Evolutionary conservation across 2,888 invertebrate genomes (phyloP).

Genomic region (Lapara coniferarum): DNA sequence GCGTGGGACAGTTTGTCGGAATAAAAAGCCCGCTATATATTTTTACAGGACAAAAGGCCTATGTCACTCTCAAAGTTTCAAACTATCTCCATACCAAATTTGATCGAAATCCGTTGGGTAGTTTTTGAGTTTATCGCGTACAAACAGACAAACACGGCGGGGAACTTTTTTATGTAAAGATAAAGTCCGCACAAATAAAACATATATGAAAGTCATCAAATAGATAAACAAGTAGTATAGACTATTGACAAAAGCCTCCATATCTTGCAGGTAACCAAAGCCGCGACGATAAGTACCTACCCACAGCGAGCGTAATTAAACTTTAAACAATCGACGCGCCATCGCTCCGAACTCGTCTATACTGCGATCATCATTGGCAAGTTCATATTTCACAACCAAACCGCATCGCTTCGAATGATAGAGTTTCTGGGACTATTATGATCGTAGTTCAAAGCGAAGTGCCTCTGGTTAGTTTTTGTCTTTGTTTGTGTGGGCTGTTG

Average conservation of each 20-base stretch:
- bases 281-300: background rate
- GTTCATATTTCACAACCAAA: background rate
- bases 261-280: background rate
- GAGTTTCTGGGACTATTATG: background rate
- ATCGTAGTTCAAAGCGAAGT: background rate
- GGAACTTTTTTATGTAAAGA: too few relatives aligned
- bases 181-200: too few relatives aligned
- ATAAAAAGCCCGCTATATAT: too few relatives aligned
- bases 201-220: too few relatives aligned
- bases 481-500: background rate
- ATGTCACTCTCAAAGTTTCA: too few relatives aligned
- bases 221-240: background rate
- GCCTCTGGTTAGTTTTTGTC: background rate
- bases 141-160: too few relatives aligned
- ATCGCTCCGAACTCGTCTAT: conserved; percentile 29
- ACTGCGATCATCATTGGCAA: conserved; percentile 15
- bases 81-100: too few relatives aligned
- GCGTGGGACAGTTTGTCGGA: too few relatives aligned
- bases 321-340: conserved; percentile 62
- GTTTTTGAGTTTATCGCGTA: too few relatives aligned
- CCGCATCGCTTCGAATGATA: conserved; percentile 6
- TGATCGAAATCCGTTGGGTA: too few relatives aligned
- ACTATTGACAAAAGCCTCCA: background rate
- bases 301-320: conserved; percentile 58
- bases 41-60: too few relatives aligned